Evolutionary conservation across 2,888 invertebrate species (phyloP).

Genomic region (Phortica okadai): DNA sequence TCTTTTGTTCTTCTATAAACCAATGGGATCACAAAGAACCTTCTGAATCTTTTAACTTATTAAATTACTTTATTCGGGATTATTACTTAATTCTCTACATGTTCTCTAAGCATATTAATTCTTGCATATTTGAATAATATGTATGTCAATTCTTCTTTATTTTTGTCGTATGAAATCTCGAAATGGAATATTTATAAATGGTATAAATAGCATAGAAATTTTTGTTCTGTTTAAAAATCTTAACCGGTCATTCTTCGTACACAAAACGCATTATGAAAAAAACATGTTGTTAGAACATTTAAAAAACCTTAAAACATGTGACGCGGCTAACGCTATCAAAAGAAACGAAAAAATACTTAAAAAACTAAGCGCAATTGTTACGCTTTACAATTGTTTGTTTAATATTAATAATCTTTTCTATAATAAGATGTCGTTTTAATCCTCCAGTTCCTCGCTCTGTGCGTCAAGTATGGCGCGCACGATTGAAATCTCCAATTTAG

Average conservation of each 20-base stretch:
- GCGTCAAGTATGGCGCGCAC: conserved; percentile 74
- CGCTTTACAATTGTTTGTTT: not conserved
- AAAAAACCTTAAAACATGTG: no score
- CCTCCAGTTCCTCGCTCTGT: conserved; percentile 72
- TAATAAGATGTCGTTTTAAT: conserved; percentile 46
- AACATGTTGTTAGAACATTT: no score
- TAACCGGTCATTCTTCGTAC: no score
- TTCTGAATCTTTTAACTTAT: not conserved
- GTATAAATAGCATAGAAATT: not conserved
- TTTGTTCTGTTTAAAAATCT: no score
- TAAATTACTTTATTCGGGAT: not conserved
- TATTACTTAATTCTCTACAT: not conserved
- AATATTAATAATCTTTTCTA: not conserved
- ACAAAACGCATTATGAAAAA: no score
- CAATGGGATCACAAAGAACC: no score
- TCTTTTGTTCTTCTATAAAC: no score
- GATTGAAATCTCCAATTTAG: conserved; percentile 73
- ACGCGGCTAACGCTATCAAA: not conserved
- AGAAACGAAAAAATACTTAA: not conserved
- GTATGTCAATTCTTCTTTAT: not conserved
- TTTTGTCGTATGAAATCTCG: not conserved
- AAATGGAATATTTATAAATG: not conserved
- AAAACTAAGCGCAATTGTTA: not conserved
- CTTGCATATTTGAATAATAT: not conserved
- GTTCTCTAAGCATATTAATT: not conserved